phyloP scores from a whole-genome alignment of 2,113 vertebrate genomes.

The Festucalex cinctus region DNA sequence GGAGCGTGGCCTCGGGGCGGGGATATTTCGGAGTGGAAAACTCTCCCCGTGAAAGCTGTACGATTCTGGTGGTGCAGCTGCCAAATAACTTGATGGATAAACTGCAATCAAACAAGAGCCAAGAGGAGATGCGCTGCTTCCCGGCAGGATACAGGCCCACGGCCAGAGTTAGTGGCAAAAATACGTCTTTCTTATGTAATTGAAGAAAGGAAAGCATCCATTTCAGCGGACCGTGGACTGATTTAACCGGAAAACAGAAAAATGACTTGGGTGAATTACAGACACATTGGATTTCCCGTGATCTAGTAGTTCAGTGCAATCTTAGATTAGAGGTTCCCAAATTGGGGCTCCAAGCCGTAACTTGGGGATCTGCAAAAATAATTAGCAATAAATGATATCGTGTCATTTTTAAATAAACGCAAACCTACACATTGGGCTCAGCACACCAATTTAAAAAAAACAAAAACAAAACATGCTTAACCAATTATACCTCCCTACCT shows the following conservation, averaged over 20 bases:
- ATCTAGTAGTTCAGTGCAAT: not conserved
- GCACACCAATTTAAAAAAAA: no score
- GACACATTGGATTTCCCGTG: no score
- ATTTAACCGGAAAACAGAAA: not conserved
- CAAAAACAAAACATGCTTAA: no score
- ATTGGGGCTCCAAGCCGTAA: no score
- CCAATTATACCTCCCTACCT: no score
- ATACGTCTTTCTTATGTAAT: not conserved
- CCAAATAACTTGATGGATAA: not conserved
- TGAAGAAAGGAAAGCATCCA: not conserved
- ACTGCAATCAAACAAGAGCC: conserved; percentile 5
- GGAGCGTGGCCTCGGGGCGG: conserved; percentile 50
- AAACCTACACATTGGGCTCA: no score
- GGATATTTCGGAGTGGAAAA: conserved; percentile 57
- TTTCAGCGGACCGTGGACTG: not conserved
- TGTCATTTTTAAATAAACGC: no score
- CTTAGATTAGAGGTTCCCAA: no score
- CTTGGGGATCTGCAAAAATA: not conserved
- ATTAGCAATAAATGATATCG: not conserved
- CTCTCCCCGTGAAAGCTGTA: not conserved
- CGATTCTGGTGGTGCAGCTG: not conserved
- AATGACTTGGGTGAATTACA: not conserved
- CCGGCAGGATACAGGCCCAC: not conserved
- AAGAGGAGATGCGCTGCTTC: not conserved
- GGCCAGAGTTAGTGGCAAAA: not conserved